Percentiles rank a stretch among this genome's conserved stretches.
phyloP scores from a whole-genome alignment of 2,888 invertebrate species.

The Neoitamus cyanurus region DNA sequence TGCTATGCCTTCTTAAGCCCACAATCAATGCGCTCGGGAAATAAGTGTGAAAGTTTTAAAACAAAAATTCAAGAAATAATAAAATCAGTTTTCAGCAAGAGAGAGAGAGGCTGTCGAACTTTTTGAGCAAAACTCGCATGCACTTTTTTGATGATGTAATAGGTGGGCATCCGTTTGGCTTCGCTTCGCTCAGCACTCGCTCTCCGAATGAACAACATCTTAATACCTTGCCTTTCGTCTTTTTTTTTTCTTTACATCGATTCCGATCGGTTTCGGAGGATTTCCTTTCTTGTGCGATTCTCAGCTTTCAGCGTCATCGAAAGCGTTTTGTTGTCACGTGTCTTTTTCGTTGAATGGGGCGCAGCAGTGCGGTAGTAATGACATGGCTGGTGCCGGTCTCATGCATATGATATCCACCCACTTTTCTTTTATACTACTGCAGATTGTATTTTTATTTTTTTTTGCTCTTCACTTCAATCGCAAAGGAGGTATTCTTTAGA shows the following conservation, averaged over 20 bases:
- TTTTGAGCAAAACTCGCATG: not conserved
- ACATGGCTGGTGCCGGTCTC: not conserved
- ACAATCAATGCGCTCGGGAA: not conserved
- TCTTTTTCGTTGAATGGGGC: not conserved
- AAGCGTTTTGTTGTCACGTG: not conserved
- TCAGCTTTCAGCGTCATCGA: not conserved
- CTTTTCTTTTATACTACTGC: not conserved
- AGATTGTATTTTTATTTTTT: not conserved
- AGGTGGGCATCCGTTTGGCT: not conserved
- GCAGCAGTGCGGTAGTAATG: not conserved
- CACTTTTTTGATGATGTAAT: slow-evolving; percentile 31
- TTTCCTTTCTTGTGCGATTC: not conserved
- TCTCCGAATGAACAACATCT: not conserved
- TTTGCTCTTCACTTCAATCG: not conserved
- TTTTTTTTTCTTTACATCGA: not conserved
- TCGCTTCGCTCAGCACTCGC: not conserved
- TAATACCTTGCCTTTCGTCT: not conserved
- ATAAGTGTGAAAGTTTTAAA: not conserved
- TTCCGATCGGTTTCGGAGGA: not conserved
- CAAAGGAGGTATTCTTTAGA: not conserved
- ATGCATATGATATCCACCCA: not conserved
- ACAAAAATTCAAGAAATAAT: not conserved
- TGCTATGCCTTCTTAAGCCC: not conserved
- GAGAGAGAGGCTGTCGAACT: slow-evolving; percentile 31
- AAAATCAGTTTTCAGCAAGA: not conserved